Conservation (phyloP, 2,113 vertebrate species). For the Aramus guarauna region DNA sequence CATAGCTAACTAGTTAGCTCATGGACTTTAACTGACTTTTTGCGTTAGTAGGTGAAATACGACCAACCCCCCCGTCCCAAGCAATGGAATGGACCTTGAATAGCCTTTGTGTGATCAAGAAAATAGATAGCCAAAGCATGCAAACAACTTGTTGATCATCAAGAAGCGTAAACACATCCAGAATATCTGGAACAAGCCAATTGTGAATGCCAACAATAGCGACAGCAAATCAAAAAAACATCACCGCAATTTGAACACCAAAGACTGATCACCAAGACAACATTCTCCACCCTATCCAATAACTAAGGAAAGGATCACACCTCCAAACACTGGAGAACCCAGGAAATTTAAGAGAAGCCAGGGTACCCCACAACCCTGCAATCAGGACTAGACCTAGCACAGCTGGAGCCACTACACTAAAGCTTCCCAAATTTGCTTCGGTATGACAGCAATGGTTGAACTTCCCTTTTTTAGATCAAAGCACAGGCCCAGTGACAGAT, state of each 20-base stretch:
- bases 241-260: neutral
- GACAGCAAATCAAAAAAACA: neutral
- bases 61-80: neutral
- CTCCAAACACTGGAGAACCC: neutral
- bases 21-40: neutral
- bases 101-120: neutral
- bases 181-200: neutral
- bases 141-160: neutral
- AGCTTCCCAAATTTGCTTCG: neutral
- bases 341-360: neutral
- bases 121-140: neutral
- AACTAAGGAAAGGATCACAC: neutral
- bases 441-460: neutral
- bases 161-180: neutral
- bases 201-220: neutral
- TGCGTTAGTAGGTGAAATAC: neutral
- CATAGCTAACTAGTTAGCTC: neutral
- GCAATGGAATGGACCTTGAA: neutral
- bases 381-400: neutral
- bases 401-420: neutral
- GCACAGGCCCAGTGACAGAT: neutral
- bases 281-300: neutral
- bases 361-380: neutral
- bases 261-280: neutral
- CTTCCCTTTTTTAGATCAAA: neutral